Conservation (phyloP, 2,888 invertebrate species). For the Heliconius cydno region DNA sequence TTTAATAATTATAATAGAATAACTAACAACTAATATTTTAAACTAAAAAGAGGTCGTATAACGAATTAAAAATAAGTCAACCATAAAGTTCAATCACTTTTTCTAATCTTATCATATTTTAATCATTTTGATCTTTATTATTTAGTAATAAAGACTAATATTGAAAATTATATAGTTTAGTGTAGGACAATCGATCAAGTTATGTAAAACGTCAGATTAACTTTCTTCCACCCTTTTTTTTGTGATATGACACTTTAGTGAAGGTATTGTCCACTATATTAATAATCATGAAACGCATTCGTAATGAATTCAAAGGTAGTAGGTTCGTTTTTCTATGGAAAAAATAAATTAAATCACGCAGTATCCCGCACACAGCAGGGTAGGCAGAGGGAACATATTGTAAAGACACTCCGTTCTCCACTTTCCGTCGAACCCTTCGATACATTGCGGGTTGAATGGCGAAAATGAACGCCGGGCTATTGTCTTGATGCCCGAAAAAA, state of each 20-base stretch:
- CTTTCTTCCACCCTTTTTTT: constrained; percentile 53
- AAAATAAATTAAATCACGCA: no score
- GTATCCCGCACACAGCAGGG: no score
- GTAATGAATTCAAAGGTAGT: not conserved
- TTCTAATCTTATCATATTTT: constrained; percentile 53
- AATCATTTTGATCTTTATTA: constrained; percentile 51
- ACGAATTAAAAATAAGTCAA: constrained; percentile 60
- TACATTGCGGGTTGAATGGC: no score
- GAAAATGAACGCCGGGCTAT: no score
- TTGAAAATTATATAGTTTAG: constrained; percentile 9
- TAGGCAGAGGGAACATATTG: no score
- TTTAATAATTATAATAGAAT: not conserved
- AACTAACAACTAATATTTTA: not conserved
- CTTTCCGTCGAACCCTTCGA: no score
- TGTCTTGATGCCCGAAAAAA: no score
- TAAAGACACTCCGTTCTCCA: no score
- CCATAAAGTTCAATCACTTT: constrained; percentile 70
- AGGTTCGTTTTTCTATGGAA: not conserved
- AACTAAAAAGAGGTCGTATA: constrained; percentile 28
- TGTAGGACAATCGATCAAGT: constrained; percentile 61
- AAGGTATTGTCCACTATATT: constrained; percentile 4
- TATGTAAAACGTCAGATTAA: constrained; percentile 73
- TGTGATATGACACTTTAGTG: not conserved
- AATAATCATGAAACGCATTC: not conserved
- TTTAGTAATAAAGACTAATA: constrained; percentile 38